Evolutionary conservation across 2,113 vertebrate species (phyloP), one percentile per base, ranked within the genome.

Genomic region (Cyanoderma ruficeps): DNA sequence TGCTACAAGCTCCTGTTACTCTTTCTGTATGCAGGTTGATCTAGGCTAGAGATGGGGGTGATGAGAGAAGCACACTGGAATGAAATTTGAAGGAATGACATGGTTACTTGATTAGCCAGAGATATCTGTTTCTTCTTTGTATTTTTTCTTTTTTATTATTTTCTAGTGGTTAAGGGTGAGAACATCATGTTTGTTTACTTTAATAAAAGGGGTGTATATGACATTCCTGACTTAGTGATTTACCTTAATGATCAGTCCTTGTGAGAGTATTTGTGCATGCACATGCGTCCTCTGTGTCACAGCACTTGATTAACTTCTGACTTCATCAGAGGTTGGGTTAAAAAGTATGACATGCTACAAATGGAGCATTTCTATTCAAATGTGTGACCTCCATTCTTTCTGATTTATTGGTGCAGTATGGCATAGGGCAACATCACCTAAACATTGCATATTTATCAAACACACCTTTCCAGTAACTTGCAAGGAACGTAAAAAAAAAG

Each of bases 351-450:
- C 0, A 3, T 53, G 75, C 27, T 21, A 37, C 46, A 31, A 44
- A 87, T 53, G n/a, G 55, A 44, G 31, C 39, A 61, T 37, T 49
- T 55, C 77, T 81, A 56, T 71, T 94, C 65, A 74, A 86, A 89
- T 61, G 44, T 18, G 35, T 90, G 90, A 89, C 89, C 93, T 93
- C 95, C 91, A 49, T 55, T 74, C 64, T 77, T 88, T 77, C 24
- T 94, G 94, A 93, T 94, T 97, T 97, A 90, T 93, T 96, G 90
- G 55, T 7, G 20, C 84, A 92, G 86, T 90, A 90, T 82, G 30
- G 6, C 33, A 57, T 39, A 67, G 77, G 50, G 22, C 70, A 68
- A 81, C 95, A 75, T 88, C 87, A 80, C 13, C 84, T 81, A 94
- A 95, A 96, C n/a, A 59, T 25, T 85, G 50, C 0, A 2, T 69